Base-by-base conservation (phyloP, 2,797 vertebrate species). In the Liasis olivaceus region DNA sequence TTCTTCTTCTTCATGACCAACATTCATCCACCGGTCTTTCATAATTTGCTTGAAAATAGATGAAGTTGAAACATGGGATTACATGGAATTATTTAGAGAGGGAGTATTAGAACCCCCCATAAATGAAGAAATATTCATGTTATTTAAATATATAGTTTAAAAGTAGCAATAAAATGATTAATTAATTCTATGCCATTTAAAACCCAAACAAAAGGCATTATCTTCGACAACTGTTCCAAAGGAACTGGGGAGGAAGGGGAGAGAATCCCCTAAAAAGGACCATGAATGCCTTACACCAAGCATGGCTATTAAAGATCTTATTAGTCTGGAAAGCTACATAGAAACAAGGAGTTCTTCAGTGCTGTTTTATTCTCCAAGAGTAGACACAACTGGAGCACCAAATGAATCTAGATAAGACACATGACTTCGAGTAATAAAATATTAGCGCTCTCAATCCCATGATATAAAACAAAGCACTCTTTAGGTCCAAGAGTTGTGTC, bases 11-110 rank as follows among this genome's bases (percentile, higher is more conserved):
- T 99, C 99, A 0, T 99, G 98, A 96, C 99, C 99, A 95, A 99
- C 99, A 95, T 99, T 99, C 99, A 99, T 99, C 99, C 99, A 99
- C 89, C 99, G 98, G 97, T 99, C 99, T 98, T 98, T 99, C 99
- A 99, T 99, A 95, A 99, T 99, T 99, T 99, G 99, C 99, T 99
- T 94, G 89, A 89, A 92, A 97, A 96, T 89, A 87, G 96, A 69
- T 1, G 0, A 92, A 92, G 88, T 88, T 62, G 90, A 95, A 93
- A 64, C 17, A 88, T 69, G 3, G 17, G 15, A n/a, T 47, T 59
- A 17, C 20, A 63, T 28, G 88, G 88, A 28, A 91, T 3, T 0
- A 0, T 60, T 42, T 20, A 28, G 26, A 17, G 17, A 66, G 17
- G 17, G 7, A 8, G 2, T 31, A 69, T 60, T 5, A 36, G 58